These are phyloP conservation scores for Calcarius lapponicus DNA, from an alignment of 2,797 vertebrate species.

Conservation along the genomic window DNA sequence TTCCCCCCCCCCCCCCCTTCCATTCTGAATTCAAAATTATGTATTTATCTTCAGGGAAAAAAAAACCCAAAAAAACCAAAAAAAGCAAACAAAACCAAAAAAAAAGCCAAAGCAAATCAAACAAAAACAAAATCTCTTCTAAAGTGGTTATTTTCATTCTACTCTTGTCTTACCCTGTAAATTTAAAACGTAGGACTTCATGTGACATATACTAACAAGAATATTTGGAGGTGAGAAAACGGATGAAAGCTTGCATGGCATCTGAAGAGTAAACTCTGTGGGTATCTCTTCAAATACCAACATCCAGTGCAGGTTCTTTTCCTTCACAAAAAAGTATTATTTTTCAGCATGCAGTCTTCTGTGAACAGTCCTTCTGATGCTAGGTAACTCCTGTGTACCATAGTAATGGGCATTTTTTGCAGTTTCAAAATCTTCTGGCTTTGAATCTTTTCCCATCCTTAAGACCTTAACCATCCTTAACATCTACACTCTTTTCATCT, in stretches of 20 bases:
- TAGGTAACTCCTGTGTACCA: not conserved
- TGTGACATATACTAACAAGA: not conserved
- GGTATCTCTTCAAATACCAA: not conserved
- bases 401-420: not conserved
- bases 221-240: not conserved
- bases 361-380: not conserved
- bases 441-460: not conserved
- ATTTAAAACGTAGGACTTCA: not conserved
- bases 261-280: not conserved
- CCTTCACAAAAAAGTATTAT: not conserved
- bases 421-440: not conserved
- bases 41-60: not conserved
- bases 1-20: fast-evolving
- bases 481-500: not conserved
- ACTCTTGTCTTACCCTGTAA: not conserved
- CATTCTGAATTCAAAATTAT: not conserved
- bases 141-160: not conserved
- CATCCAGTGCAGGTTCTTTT: not conserved
- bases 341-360: not conserved
- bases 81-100: not conserved
- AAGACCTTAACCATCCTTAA: not conserved
- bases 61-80: not conserved
- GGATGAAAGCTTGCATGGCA: not conserved
- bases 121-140: not conserved
- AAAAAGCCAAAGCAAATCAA: not conserved